Evolutionary conservation across 2,888 invertebrate genomes (phyloP).

Genomic region (Augiades crinisus): DNA sequence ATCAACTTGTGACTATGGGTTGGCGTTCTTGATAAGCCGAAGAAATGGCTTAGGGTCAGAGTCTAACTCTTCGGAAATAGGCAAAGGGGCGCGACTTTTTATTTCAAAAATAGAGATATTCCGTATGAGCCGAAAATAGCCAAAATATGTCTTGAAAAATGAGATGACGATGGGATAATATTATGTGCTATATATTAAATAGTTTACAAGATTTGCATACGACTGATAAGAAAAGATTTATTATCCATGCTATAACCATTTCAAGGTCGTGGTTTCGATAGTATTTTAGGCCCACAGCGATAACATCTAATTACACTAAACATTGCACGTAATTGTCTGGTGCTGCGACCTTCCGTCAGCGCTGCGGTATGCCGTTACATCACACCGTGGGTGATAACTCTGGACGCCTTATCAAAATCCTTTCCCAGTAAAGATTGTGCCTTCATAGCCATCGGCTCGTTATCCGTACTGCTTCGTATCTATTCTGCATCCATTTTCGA

Average conservation of each 20-base stretch:
- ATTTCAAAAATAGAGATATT: no score
- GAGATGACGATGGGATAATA: no score
- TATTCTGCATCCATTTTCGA: slow-evolving; percentile 27
- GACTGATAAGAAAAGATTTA: slow-evolving; percentile 11
- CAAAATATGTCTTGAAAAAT: no score
- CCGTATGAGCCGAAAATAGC: no score
- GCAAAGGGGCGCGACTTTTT: no score
- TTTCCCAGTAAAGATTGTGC: slow-evolving; percentile 49
- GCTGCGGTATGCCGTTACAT: slow-evolving; percentile 43
- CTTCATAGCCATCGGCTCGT: slow-evolving; percentile 36
- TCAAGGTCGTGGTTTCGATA: slow-evolving; percentile 19
- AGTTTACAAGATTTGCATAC: no score
- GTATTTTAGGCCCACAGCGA: slow-evolving; percentile 16
- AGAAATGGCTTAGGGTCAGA: no score
- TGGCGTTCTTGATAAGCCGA: no score
- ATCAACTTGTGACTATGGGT: no score
- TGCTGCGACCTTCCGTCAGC: slow-evolving; percentile 38
- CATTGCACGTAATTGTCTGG: slow-evolving; percentile 33
- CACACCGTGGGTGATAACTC: slow-evolving; percentile 40
- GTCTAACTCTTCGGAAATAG: no score
- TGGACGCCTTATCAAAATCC: slow-evolving; percentile 50
- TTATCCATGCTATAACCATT: background rate
- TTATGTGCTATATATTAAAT: no score
- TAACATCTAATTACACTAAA: slow-evolving; percentile 34
- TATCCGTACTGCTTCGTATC: slow-evolving; percentile 33